Conservation (phyloP, 2,888 invertebrate species). For the Ashinkailepas kermadecensis region DNA sequence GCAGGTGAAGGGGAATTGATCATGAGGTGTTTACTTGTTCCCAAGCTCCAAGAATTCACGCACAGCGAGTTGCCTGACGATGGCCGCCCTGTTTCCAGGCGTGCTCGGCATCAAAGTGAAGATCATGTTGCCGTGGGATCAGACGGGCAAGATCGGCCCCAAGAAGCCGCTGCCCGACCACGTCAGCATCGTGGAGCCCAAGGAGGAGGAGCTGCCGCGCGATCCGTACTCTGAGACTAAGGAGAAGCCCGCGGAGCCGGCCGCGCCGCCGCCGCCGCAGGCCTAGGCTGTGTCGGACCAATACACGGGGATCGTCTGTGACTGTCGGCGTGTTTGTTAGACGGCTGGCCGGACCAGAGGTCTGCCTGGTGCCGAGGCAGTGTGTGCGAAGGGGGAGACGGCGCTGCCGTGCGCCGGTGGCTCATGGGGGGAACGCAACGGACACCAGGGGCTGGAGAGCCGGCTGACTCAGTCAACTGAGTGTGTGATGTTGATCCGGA, state of each 20-base stretch:
- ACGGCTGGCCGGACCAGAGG: no score
- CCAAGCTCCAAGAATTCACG: no score
- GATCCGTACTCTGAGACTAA: conserved; percentile 70
- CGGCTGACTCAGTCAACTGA: no score
- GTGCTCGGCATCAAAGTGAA: conserved; percentile 75
- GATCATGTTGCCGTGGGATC: conserved; percentile 99
- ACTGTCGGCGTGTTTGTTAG: neutral
- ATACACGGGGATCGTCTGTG: neutral
- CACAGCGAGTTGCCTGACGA: neutral
- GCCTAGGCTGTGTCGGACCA: neutral
- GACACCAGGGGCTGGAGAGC: no score
- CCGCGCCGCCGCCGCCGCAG: neutral
- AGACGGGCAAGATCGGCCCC: conserved; percentile 93
- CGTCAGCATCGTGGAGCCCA: conserved; percentile 93
- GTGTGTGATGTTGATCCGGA: no score
- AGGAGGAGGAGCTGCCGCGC: conserved; percentile 74
- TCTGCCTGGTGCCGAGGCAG: no score
- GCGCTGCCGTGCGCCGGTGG: no score
- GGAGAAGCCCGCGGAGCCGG: conserved; percentile 50
- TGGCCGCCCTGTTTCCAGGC: conserved; percentile 42
- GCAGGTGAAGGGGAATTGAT: no score
- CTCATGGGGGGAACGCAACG: no score
- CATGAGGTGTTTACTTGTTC: no score
- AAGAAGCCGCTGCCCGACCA: conserved; percentile 97
- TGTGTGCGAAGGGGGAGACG: no score